Base-by-base conservation (phyloP, 2,113 vertebrate species). In the Etheostoma cragini region DNA sequence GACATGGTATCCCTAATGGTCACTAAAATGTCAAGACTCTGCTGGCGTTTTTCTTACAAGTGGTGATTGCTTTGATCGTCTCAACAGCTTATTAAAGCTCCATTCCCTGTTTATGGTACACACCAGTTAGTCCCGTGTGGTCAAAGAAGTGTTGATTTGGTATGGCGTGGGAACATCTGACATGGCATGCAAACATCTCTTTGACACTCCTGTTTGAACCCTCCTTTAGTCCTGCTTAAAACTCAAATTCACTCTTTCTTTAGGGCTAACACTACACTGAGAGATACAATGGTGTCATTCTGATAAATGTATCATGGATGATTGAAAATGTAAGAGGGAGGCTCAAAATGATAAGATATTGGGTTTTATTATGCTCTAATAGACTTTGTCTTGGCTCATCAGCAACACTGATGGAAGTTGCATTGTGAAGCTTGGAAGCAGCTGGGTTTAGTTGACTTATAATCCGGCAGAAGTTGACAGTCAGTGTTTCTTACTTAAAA, bases 81-180 rank as follows among this genome's bases (percentile, higher is more conserved):
- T 13, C 38, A 64, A 46, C 64, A 56, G 19, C 14, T 64, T 17
- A 46, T 76, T 76, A 71, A 78, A 78, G 1, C 53, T 19, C 11
- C 46, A 17, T 62, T 80, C 65, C n/a, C 15, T 56, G 33, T 54
- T 62, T 64, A 49, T 66, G 21, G 42, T 35, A 13, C 42, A 16
- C 46, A 17, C 14, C 24, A 50, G 53, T 49, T 67, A 33, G 66
- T 65, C 21, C 63, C 13, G 5, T 64, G 62, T 53, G 16, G 16
- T 54, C 58, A 47, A 58, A 73, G 17, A 38, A 26, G 33, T 22
- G 60, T 17, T 46, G 35, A 21, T 38, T 54, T 83, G 26, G 2
- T 17, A 46, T 58, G 10, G 13, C 1, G 13, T 33, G 53, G 42
- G 11, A 76, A 75, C 35, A 54, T 52, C 19, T 57, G 30, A 70